Evolutionary conservation across 2,888 invertebrate genomes (phyloP), one percentile per base, ranked within the genome.

Genomic region (Anodontia alba): DNA sequence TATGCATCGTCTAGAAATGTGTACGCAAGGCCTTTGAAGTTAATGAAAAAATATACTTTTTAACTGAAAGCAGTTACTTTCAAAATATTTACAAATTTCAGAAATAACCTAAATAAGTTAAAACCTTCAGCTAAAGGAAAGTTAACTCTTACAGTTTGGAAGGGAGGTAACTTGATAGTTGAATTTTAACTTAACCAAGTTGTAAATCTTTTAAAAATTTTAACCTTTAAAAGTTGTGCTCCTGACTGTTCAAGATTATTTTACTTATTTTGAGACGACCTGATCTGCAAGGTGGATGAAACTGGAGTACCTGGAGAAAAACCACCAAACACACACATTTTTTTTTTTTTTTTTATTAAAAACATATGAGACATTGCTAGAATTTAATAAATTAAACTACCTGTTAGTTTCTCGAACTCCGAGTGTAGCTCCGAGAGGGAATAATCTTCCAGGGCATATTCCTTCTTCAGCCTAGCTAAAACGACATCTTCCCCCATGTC

Each of bases 381-480:
- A 49, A 49, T 49, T 49, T 20, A 49, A 49, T 49, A 7, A 49
- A 49, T 49, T 20, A 20, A 54, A 54, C 26, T 54, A 20, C 57
- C 73, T 26, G 73, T 73, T 0, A 78, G 38, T 8, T 12, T 51
- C 43, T 43, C 38, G 23, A 78, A 78, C 31, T 73, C 73, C 10
- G 43, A 17, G 20, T 26, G 42, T 1, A 78, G 46, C 33, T 73
- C 73, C n/a, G 73, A 54, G 3, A 78, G 15, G 1, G 42, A 29
- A 12, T 73, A 73, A 20, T 20, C 62, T 0, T 68, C 69, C 17
- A 78, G 43, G 10, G 69, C 10, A 73, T 79, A 66, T n/a, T 70
- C 75, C 23, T 54, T 72, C 42, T 80, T 80, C 0, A 80, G 38
- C 5, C 79, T 43, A 1, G 74, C 74, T 20, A 79, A 70, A 29